phyloP scores from a whole-genome alignment of 2,113 vertebrate species.

The Ivindomyrus marchei region DNA sequence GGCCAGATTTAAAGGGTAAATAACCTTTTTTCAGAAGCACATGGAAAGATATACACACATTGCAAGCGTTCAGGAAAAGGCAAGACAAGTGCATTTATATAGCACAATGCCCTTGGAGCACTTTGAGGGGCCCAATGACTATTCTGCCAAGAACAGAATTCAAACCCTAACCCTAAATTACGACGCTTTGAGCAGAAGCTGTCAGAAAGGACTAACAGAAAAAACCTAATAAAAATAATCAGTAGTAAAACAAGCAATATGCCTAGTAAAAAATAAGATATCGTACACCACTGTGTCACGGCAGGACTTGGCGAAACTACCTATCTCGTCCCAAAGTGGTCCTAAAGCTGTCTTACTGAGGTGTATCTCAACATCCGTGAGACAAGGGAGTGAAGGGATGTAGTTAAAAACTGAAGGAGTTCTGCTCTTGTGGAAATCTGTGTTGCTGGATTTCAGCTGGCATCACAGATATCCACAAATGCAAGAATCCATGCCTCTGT shows the following conservation, averaged over 20 bases:
- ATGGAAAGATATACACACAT: not conserved
- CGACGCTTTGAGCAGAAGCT: not conserved
- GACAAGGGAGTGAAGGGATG: not conserved
- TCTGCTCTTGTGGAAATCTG: not conserved
- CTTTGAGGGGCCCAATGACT: not conserved
- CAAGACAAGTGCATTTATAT: no score
- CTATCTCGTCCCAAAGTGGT: not conserved
- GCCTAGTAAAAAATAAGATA: not conserved
- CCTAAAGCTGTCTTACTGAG: not conserved
- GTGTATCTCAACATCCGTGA: not conserved
- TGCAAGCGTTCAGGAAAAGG: not conserved
- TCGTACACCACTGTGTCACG: not conserved
- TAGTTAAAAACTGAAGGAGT: not conserved
- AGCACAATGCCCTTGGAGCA: not conserved
- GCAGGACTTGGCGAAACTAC: not conserved
- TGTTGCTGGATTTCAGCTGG: not conserved
- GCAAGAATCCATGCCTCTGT: not conserved
- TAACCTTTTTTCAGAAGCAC: not conserved
- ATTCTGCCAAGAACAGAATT: not conserved
- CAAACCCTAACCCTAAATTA: not conserved
- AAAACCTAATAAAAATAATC: not conserved
- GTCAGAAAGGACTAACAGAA: not conserved
- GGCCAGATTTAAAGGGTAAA: not conserved
- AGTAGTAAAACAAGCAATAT: not conserved
- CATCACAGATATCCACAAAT: not conserved